phyloP scores from a whole-genome alignment of 2,888 invertebrate genomes.

The Synanthedon myopaeformis region DNA sequence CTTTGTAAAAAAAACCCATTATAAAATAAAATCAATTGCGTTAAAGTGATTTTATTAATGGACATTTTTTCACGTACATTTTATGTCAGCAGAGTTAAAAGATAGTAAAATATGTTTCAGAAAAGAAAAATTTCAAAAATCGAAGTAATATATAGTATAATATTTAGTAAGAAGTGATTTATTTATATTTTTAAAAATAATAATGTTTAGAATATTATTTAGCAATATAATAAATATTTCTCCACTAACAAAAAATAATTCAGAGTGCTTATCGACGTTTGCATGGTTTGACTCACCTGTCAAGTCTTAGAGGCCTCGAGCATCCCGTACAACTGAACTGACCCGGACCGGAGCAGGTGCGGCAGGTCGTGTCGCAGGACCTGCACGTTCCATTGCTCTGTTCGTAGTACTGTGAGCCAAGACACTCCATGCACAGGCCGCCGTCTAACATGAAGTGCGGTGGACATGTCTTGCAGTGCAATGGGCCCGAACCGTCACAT shows the following conservation, averaged over 20 bases:
- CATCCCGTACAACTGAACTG: constrained; percentile 77
- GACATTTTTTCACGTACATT: too few relatives aligned
- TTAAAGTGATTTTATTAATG: too few relatives aligned
- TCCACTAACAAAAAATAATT: constrained; percentile 6
- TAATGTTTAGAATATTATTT: too few relatives aligned
- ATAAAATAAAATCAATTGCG: too few relatives aligned
- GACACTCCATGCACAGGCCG: constrained; percentile 81
- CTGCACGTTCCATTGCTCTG: constrained; percentile 75
- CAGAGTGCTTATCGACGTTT: too few relatives aligned
- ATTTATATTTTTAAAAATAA: too few relatives aligned
- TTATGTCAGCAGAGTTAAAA: too few relatives aligned
- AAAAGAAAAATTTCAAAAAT: too few relatives aligned
- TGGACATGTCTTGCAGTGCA: constrained; percentile 80
- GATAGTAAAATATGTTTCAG: too few relatives aligned
- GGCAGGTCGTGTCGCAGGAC: constrained; percentile 74
- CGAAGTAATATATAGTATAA: too few relatives aligned
- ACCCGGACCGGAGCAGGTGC: constrained; percentile 76
- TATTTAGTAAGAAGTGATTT: too few relatives aligned
- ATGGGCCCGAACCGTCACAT: constrained; percentile 83
- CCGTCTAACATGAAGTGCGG: constrained; percentile 80
- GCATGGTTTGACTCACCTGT: constrained; percentile 40
- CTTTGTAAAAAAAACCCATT: too few relatives aligned
- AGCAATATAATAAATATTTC: neutral
- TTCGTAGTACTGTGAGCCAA: constrained; percentile 80
- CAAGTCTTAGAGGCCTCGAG: constrained; percentile 73